These are phyloP conservation scores for Hydrolagus colliei DNA, from an alignment of 2,797 vertebrate genomes.

Conservation along the genomic window DNA sequence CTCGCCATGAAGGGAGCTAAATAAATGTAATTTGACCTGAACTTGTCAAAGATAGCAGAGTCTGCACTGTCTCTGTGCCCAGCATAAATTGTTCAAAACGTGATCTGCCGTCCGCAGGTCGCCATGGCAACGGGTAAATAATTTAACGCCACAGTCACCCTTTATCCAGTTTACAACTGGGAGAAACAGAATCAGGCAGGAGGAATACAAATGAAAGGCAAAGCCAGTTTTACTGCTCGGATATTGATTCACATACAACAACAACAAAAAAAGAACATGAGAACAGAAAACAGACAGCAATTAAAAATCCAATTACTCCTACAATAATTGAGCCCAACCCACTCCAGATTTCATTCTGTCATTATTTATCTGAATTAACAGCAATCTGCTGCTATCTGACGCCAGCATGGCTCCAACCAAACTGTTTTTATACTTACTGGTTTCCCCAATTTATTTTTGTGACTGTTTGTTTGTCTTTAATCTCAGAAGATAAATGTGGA, in stretches of 20 bases:
- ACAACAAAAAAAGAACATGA: neutral
- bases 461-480: neutral
- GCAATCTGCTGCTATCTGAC: slow-evolving; percentile 7
- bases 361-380: slow-evolving; percentile 30
- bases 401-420: neutral
- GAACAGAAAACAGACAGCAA: slow-evolving; percentile 26
- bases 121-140: slow-evolving; percentile 27
- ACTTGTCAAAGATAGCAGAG: neutral
- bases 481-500: neutral
- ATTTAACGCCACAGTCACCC: slow-evolving; percentile 2
- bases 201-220: slow-evolving; percentile 24
- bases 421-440: neutral
- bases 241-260: neutral
- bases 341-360: slow-evolving; percentile 24
- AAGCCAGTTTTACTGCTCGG: neutral
- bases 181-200: slow-evolving; percentile 7
- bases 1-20: too few relatives aligned
- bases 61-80: neutral
- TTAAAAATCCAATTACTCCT: slow-evolving; percentile 32
- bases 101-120: slow-evolving; percentile 11
- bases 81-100: slow-evolving; percentile 8
- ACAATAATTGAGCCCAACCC: slow-evolving; percentile 9
- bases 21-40: too few relatives aligned
- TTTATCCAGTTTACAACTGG: slow-evolving; percentile 20
- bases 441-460: slow-evolving; percentile 9